phyloP scores from a whole-genome alignment of 2,113 vertebrate genomes.

The Crocuta crocuta region DNA sequence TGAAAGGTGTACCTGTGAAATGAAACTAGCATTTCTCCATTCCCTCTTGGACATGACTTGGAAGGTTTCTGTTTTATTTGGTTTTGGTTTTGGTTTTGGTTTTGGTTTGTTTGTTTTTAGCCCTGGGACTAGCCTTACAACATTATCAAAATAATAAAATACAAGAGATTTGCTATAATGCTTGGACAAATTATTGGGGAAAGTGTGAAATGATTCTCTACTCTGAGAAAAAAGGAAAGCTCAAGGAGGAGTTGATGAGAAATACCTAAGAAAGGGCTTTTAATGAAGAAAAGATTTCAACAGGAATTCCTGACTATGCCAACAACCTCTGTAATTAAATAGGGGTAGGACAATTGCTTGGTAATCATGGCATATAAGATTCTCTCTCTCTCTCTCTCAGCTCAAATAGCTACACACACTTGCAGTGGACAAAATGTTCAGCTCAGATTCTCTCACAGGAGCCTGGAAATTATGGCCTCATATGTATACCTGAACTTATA shows the following conservation, averaged over 20 bases:
- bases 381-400: background rate
- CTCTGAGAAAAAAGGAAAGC: slow-evolving; percentile 12
- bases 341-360: background rate
- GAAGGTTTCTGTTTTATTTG: background rate
- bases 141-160: slow-evolving; percentile 52
- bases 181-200: background rate
- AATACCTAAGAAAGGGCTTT: background rate
- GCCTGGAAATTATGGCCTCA: background rate
- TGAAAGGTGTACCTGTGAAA: slow-evolving; percentile 44
- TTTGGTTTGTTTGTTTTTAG: background rate
- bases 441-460: background rate
- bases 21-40: slow-evolving; percentile 41
- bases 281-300: background rate
- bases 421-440: slow-evolving; percentile 4
- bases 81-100: background rate
- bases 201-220: background rate
- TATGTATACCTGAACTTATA: background rate
- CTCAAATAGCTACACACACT: background rate
- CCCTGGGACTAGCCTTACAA: background rate
- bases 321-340: slow-evolving; percentile 1
- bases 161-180: background rate
- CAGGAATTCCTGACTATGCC: background rate
- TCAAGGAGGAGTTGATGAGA: background rate
- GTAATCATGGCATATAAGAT: background rate
- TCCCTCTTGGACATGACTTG: background rate